Base-by-base conservation (phyloP, 2,888 invertebrate species). In the Drosophila affinis region DNA sequence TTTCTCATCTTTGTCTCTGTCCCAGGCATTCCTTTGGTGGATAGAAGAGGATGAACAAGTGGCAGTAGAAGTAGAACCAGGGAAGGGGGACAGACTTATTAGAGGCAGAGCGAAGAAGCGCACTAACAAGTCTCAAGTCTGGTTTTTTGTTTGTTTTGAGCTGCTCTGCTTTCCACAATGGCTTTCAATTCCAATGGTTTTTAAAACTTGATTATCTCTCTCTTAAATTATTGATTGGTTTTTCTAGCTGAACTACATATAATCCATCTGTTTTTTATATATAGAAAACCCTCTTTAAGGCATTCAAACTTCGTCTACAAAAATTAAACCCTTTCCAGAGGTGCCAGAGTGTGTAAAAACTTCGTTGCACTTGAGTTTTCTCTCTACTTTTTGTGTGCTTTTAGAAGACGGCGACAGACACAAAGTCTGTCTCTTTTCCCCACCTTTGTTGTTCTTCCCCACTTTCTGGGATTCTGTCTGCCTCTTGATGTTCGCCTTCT, bases 401-500 rank as follows among this genome's bases (percentile, higher is more conserved):
- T 32, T 34, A 47, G 58, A 48, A 34, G 34, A 48, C 12, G 9
- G 59, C 47, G 47, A 62, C 17, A 62, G 34, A 52, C 52, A 34
- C 45, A 54, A 39, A 62, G 44, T 72, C 32, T 27, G 53, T 72
- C 44, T 48, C 45, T 21, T 34, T 10, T 29, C 14, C 21, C 21
- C 6, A 18, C 32, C 21, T 12, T 51, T 12, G 6, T 7, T 49
- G 12, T 14, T 34, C 39, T 29, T 52, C 14, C 9, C 9, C 34
- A n/a, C 49, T 10, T 39, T 60, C 34, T n/a, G 24, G 4, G 45
- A 9, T 17, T 10, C 27, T 62, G 53, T 45, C 59, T 77, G 62
- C 39, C 58, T 62, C 75, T 75, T 74, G 60, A 72, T 72, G 63
- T 61, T 79, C 59, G 63, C 75, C 65, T 74, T 59, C 21, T 21